Percentiles rank a stretch among this genome's conserved stretches.
These are phyloP conservation scores for Cheirogaleus medius DNA, from an alignment of 2,113 vertebrate genomes.

Conservation along the genomic window DNA sequence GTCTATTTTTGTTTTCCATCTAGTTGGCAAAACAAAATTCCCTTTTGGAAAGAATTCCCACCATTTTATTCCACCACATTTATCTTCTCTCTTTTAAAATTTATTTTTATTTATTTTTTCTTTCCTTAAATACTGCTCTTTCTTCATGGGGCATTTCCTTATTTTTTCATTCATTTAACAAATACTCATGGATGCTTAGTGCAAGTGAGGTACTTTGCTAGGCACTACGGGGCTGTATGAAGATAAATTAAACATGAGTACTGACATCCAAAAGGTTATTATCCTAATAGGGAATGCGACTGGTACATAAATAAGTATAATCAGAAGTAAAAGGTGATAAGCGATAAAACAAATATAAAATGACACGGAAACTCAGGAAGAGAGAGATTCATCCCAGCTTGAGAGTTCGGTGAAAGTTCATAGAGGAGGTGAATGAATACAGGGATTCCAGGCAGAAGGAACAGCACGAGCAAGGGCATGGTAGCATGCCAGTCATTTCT, in stretches of 20 bases:
- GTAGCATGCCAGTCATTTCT: too few species aligned
- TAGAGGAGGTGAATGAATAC: neutral
- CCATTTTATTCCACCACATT: neutral
- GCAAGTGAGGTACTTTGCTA: neutral
- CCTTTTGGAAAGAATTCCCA: neutral
- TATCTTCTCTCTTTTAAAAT: neutral
- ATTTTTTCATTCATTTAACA: neutral
- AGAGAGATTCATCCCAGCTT: neutral
- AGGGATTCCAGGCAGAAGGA: neutral
- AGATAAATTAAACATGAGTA: neutral
- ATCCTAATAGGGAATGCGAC: neutral
- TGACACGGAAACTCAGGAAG: neutral
- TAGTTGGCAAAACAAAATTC: constrained; percentile 70
- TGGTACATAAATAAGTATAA: neutral
- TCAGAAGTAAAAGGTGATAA: neutral
- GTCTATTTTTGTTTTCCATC: constrained; percentile 56
- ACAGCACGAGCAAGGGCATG: neutral
- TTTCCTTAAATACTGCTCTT: neutral
- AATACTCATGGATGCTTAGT: neutral
- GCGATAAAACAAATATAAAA: constrained; percentile 2
- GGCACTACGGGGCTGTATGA: neutral
- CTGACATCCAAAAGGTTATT: neutral
- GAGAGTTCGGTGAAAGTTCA: neutral
- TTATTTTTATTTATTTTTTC: neutral
- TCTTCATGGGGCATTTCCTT: neutral